A percentile compares a stretch with the other conserved stretches of the same genome.
Conservation (phyloP, 30 jellyfish, hydroid and myxozoan genomes). For the Hydractinia symbiolongicarpus region DNA sequence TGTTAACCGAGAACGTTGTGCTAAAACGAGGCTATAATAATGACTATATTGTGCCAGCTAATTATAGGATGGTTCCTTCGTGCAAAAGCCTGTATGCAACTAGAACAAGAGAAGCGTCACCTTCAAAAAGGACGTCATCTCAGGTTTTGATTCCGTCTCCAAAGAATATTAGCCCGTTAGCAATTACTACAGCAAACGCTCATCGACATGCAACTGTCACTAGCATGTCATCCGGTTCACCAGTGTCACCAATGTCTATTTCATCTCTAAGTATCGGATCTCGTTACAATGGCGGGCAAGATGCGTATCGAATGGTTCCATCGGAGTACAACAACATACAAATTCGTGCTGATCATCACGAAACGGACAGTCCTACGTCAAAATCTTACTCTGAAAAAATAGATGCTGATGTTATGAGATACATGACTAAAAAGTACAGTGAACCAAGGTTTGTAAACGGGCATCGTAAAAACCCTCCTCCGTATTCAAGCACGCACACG, state of each 20-base stretch:
- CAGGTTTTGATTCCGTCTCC: background rate
- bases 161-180: background rate
- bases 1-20: constrained; percentile 12
- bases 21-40: constrained; percentile 33
- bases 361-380: background rate
- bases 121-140: constrained; percentile 7
- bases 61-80: background rate
- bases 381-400: constrained; percentile 11
- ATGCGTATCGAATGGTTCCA: constrained; percentile 7
- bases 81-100: background rate
- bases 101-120: background rate
- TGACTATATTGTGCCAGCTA: constrained; percentile 32
- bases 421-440: constrained; percentile 82
- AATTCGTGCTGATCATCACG: background rate
- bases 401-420: constrained; percentile 68
- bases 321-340: constrained; percentile 6
- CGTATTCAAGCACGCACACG: constrained; percentile 18
- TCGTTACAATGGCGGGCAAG: background rate
- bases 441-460: constrained; percentile 70
- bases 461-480: constrained; percentile 34
- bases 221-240: background rate
- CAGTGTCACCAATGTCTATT: background rate
- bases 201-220: background rate
- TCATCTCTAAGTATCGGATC: background rate
- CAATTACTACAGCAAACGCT: constrained; percentile 6